A percentile compares a stretch with the other conserved stretches of the same genome.
Evolutionary conservation across 2,113 vertebrate species (phyloP).

Genomic region (Aldabrachelys gigantea): DNA sequence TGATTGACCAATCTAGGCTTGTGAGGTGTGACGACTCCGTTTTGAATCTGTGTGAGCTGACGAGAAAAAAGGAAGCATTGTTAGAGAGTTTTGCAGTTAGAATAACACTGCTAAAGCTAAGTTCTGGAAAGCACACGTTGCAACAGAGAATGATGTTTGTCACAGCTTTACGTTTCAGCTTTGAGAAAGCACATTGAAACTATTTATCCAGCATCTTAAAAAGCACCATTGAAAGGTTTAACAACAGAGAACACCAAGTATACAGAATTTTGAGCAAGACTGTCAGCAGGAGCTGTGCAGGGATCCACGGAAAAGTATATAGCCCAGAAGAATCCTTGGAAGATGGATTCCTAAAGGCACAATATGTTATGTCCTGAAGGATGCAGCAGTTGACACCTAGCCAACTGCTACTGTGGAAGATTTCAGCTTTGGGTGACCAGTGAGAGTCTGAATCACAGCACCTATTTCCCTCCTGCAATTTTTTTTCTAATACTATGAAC

Average conservation of each 20-base stretch:
- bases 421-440: background rate
- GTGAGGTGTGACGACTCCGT: fast-evolving
- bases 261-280: background rate
- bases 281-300: background rate
- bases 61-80: background rate
- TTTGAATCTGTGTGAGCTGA: background rate
- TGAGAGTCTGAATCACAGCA: background rate
- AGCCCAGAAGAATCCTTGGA: conserved; percentile 36
- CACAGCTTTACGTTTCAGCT: background rate
- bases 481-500: background rate
- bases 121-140: background rate
- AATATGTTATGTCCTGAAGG: background rate
- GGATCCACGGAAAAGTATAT: conserved; percentile 16
- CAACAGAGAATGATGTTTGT: background rate
- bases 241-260: conserved; percentile 20
- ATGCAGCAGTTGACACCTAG: background rate
- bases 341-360: conserved; percentile 53
- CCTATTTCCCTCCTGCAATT: background rate
- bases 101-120: background rate
- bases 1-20: fast-evolving
- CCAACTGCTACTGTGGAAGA: background rate
- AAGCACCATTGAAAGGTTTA: conserved; percentile 66
- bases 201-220: conserved; percentile 46
- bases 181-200: conserved; percentile 20
- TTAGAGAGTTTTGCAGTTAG: background rate